Conservation (phyloP, 2,113 vertebrate species). For the Asarcornis scutulata region DNA sequence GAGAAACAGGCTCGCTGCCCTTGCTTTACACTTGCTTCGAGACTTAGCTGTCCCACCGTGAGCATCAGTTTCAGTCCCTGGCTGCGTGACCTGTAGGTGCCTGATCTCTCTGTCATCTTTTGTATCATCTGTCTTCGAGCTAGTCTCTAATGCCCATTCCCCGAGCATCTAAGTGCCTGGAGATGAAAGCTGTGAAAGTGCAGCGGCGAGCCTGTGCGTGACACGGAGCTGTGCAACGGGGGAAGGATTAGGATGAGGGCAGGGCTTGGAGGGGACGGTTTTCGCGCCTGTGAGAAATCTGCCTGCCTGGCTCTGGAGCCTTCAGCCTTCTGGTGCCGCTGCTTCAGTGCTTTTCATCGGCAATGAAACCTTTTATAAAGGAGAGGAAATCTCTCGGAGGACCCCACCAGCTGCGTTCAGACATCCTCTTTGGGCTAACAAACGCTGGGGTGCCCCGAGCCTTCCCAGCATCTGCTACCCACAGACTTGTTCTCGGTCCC, state of each 20-base stretch:
- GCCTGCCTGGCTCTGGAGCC: neutral
- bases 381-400: neutral
- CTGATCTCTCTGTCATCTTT: slow-evolving; percentile 37
- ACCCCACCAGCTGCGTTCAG: slow-evolving; percentile 3
- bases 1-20: slow-evolving; percentile 1
- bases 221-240: slow-evolving; percentile 2
- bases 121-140: slow-evolving; percentile 27
- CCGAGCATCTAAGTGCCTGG: slow-evolving; percentile 21
- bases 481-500: neutral
- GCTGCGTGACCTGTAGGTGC: slow-evolving; percentile 41
- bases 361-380: neutral
- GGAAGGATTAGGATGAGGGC: slow-evolving; percentile 1
- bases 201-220: neutral
- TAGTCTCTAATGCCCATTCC: slow-evolving; percentile 43
- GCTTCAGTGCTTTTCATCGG: neutral
- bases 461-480: neutral
- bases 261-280: neutral
- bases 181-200: slow-evolving; percentile 46
- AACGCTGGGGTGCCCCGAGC: accelerated
- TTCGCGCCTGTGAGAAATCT: neutral
- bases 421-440: neutral
- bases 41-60: slow-evolving; percentile 40
- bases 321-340: neutral
- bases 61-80: neutral
- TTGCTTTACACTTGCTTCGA: slow-evolving; percentile 44